Percentiles rank a stretch among this genome's conserved stretches.
Evolutionary conservation across 2,113 vertebrate genomes (phyloP).

Genomic region (Pomatorhinus ruficollis): DNA sequence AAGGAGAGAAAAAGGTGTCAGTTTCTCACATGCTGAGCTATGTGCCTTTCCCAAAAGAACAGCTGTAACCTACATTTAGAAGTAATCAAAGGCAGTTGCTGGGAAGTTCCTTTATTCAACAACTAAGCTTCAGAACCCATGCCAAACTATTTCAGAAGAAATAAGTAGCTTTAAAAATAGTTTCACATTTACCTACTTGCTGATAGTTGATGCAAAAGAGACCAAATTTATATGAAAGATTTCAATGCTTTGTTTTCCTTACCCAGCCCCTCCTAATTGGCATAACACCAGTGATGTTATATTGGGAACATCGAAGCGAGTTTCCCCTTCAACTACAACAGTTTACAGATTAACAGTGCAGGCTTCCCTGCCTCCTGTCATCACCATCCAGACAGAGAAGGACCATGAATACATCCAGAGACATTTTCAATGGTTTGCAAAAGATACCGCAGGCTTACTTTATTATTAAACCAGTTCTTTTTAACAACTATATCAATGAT

Average conservation of each 20-base stretch:
- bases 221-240: background rate
- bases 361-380: background rate
- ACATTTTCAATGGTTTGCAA: background rate
- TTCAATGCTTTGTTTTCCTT: background rate
- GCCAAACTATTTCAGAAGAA: slow-evolving; percentile 63
- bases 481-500: background rate
- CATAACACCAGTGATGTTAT: background rate
- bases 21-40: slow-evolving; percentile 40
- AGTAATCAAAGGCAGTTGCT: slow-evolving; percentile 49
- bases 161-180: slow-evolving; percentile 41
- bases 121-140: slow-evolving; percentile 28
- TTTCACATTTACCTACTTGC: background rate
- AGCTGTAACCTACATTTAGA: slow-evolving; percentile 71
- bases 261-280: background rate
- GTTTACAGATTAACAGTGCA: background rate
- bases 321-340: background rate
- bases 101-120: slow-evolving; percentile 52
- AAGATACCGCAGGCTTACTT: background rate
- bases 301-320: background rate
- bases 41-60: slow-evolving; percentile 28
- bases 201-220: background rate
- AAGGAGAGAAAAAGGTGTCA: slow-evolving; percentile 60
- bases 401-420: background rate
- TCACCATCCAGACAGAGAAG: background rate
- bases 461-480: background rate